A percentile compares a stretch with the other conserved stretches of the same genome.
Conservation (phyloP, 64 coral and sea anemone species). For the Anthopleura sola region DNA sequence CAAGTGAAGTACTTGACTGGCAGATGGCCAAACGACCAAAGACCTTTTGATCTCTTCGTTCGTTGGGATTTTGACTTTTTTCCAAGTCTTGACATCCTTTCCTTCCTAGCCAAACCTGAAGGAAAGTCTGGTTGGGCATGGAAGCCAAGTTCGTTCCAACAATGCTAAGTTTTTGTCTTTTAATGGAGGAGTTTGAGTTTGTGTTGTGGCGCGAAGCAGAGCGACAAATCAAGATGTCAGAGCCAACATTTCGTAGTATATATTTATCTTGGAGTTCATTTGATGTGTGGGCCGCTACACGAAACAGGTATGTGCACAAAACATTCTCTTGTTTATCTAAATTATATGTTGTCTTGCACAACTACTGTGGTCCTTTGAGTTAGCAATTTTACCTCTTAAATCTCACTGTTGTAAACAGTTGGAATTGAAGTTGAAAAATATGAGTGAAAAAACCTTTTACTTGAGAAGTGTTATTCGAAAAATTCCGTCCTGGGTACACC, state of each 20-base stretch:
- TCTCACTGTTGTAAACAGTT: background rate
- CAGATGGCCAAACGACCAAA: slow-evolving; percentile 22
- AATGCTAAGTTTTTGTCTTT: background rate
- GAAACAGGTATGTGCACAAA: slow-evolving; percentile 4
- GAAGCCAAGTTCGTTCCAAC: background rate
- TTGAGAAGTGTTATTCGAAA: background rate
- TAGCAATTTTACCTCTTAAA: background rate
- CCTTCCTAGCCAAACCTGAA: slow-evolving; percentile 5
- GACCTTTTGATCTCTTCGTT: slow-evolving; percentile 22
- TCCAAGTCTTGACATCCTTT: slow-evolving; percentile 24
- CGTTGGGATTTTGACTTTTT: slow-evolving; percentile 26
- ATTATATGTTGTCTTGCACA: background rate
- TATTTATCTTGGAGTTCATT: background rate
- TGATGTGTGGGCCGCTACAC: slow-evolving; percentile 4
- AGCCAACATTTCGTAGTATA: background rate
- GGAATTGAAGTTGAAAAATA: background rate
- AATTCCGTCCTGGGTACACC: background rate
- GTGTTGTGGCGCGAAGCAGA: background rate
- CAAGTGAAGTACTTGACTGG: background rate
- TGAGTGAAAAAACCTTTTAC: background rate
- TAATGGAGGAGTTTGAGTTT: background rate
- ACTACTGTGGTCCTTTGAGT: background rate
- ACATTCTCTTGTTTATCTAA: background rate
- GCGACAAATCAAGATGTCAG: background rate
- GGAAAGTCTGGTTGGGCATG: slow-evolving; percentile 1